Percentiles rank a stretch among this genome's conserved stretches.
These are phyloP conservation scores for Litoditis marina DNA, from an alignment of 2,888 invertebrate species.

Conservation along the genomic window DNA sequence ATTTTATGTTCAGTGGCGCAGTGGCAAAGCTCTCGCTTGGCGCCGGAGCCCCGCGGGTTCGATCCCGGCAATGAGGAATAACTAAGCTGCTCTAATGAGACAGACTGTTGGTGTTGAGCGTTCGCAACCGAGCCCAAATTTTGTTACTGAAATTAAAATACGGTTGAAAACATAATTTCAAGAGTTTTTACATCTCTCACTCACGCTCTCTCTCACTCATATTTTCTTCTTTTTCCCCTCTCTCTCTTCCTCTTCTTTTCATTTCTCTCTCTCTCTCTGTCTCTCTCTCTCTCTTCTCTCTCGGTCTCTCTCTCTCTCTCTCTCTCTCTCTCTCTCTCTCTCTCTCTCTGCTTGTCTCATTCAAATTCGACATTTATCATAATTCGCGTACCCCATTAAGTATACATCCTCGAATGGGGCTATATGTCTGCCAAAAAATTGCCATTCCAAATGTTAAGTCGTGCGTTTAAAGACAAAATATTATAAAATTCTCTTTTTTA, in stretches of 20 bases:
- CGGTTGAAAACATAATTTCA: too few species aligned
- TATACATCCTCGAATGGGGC: too few species aligned
- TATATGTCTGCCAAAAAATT: too few species aligned
- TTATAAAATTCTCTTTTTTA: too few species aligned
- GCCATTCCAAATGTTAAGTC: too few species aligned
- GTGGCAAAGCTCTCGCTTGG: background rate
- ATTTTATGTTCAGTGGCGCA: background rate
- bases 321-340: slow-evolving; percentile 1
- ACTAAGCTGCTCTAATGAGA: slow-evolving; percentile 16
- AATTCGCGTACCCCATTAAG: too few species aligned
- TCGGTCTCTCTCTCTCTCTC: background rate
- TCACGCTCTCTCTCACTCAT: background rate
- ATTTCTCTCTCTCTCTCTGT: background rate
- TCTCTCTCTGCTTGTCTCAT: background rate
- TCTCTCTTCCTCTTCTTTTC: background rate
- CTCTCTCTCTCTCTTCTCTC: background rate
- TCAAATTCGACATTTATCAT: too few species aligned
- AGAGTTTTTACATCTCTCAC: background rate
- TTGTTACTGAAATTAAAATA: background rate
- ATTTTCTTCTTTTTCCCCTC: background rate
- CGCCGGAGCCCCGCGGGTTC: background rate
- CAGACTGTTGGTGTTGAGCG: slow-evolving; percentile 18
- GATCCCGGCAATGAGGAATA: slow-evolving; percentile 12
- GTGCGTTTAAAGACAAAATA: too few species aligned
- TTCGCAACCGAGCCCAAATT: slow-evolving; percentile 12